A percentile compares a stretch with the other conserved stretches of the same genome.
Conservation (phyloP, 1,140 invertebrate species). For the Carposina sasakii region DNA sequence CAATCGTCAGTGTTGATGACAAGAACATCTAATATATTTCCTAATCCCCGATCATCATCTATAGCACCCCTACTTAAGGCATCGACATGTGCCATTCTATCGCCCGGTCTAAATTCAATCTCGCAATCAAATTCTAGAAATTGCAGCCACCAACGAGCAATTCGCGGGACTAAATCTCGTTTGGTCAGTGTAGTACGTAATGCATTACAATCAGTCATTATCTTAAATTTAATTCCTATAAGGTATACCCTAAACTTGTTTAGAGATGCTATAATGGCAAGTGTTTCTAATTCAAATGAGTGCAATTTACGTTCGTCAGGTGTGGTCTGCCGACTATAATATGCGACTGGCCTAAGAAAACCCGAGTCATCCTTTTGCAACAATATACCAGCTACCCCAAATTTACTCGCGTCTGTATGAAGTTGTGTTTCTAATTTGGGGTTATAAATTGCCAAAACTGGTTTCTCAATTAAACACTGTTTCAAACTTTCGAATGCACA, state of each 20-base stretch:
- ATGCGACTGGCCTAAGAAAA: not conserved
- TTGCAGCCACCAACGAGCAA: constrained; percentile 36
- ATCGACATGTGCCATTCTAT: constrained; percentile 30
- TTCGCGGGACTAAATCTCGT: constrained; percentile 30
- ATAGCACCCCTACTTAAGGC: constrained; percentile 25
- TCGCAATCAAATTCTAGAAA: constrained; percentile 35
- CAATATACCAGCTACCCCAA: not conserved
- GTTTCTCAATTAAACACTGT: not conserved
- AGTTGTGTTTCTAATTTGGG: not conserved
- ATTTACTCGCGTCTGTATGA: constrained; percentile 4
- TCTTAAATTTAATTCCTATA: constrained; percentile 11
- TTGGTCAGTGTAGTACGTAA: constrained; percentile 32
- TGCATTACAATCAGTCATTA: constrained; percentile 18
- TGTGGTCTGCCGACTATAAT: constrained; percentile 4
- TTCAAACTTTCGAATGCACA: not conserved
- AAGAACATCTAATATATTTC: not conserved
- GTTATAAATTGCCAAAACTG: constrained; percentile 1
- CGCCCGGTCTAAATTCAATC: constrained; percentile 18
- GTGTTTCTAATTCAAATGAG: constrained; percentile 17
- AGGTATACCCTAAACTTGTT: constrained; percentile 36
- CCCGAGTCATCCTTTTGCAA: not conserved
- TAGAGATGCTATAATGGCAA: constrained; percentile 24
- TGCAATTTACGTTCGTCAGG: constrained; percentile 7
- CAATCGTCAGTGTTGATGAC: constrained; percentile 19
- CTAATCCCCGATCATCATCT: not conserved